These are phyloP conservation scores for Halocynthia roretzi DNA, from an alignment of 23 tunicate genomes.

Conservation along the genomic window DNA sequence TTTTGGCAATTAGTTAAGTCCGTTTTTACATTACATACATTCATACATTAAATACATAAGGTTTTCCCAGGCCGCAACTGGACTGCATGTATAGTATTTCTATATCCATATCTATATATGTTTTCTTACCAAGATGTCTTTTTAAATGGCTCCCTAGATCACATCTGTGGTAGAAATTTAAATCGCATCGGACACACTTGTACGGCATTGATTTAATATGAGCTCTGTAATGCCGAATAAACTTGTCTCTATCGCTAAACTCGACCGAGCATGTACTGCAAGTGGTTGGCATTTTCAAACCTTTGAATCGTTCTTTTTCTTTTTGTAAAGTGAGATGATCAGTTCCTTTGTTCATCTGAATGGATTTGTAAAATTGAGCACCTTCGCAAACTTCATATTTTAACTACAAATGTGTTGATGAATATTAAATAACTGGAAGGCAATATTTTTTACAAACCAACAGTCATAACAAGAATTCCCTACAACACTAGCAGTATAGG, in stretches of 20 bases:
- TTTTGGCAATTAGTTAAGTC: too few relatives aligned
- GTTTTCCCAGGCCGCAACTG: neutral
- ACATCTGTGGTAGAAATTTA: slow-evolving; percentile 22
- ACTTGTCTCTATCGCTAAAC: slow-evolving; percentile 10
- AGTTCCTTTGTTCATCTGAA: slow-evolving; percentile 48
- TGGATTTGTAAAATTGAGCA: too few relatives aligned
- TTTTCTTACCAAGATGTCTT: slow-evolving; percentile 40
- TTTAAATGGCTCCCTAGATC: slow-evolving; percentile 44
- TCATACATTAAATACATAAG: too few relatives aligned
- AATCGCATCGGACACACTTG: slow-evolving; percentile 43
- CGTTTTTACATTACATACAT: too few relatives aligned
- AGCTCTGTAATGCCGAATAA: slow-evolving; percentile 41
- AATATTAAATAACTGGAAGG: too few relatives aligned
- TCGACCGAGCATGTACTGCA: slow-evolving; percentile 32
- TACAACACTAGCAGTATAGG: too few relatives aligned
- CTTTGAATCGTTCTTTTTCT: slow-evolving; percentile 11
- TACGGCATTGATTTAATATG: slow-evolving; percentile 33
- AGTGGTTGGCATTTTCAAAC: slow-evolving; percentile 27
- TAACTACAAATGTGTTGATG: too few relatives aligned
- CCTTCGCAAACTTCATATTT: too few relatives aligned
- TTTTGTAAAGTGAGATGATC: slow-evolving; percentile 24
- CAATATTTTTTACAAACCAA: too few relatives aligned
- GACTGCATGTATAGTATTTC: neutral
- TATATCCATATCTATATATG: too few relatives aligned
- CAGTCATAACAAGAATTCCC: too few relatives aligned